Evolutionary conservation across 2,797 vertebrate species (phyloP).

Genomic region (Cephalopachus bancanus): DNA sequence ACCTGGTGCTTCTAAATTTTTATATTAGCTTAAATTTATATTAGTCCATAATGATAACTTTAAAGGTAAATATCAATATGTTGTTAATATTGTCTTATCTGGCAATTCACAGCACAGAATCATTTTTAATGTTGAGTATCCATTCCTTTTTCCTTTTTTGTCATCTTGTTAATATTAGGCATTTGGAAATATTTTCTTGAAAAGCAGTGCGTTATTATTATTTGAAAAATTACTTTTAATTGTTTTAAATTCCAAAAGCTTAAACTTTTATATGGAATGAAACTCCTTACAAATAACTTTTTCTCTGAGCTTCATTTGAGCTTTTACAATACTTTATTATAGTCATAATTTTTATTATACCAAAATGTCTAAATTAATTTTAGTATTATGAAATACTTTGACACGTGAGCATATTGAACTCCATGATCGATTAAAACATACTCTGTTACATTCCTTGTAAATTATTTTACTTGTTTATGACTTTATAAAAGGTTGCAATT

Average conservation of each 20-base stretch:
- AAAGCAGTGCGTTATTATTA: conserved; percentile 53
- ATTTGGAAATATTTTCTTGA: conserved; percentile 13
- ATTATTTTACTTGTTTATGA: conserved; percentile 49
- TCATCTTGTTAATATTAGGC: conserved; percentile 9
- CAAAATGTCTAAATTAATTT: conserved; percentile 49
- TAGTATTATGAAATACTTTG: conserved; percentile 62
- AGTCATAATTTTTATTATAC: conserved; percentile 43
- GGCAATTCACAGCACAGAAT: not conserved
- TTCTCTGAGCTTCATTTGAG: conserved; percentile 2
- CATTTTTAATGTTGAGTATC: conserved; percentile 49
- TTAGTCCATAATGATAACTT: conserved; percentile 36
- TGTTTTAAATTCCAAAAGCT: conserved; percentile 50
- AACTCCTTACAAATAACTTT: not conserved
- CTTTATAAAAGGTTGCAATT: conserved; percentile 50
- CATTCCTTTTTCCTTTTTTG: conserved; percentile 19
- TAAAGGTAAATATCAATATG: conserved; percentile 57
- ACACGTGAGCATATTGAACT: not conserved
- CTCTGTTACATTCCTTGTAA: not conserved
- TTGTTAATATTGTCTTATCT: conserved; percentile 51
- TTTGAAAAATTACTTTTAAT: conserved; percentile 64
- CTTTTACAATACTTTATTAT: conserved; percentile 28
- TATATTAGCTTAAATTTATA: conserved; percentile 64
- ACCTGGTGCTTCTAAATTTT: conserved; percentile 58
- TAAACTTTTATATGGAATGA: conserved; percentile 26
- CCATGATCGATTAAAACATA: conserved; percentile 19